Base-by-base conservation (phyloP, 2,888 invertebrate genomes). In the Tenthredo distinguenda region DNA sequence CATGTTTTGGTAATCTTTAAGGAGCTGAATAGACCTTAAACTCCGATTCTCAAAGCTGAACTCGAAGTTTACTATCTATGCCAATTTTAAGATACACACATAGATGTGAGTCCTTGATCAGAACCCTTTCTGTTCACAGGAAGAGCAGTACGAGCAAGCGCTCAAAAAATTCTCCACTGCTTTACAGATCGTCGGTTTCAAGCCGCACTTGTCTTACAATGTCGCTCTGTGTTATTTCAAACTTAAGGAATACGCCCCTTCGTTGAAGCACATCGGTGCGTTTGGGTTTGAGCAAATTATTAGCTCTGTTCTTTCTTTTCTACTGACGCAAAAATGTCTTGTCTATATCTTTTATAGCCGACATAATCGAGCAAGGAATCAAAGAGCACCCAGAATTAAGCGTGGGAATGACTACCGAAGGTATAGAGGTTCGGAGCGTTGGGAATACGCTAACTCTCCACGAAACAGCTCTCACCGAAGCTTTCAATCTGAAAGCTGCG, bases 401-500 rank as follows among this genome's bases (percentile, higher is more conserved):
- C 90, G 98, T 99, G 15, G 99, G 99, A 0, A 98, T 99, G 96
- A 98, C 98, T 92, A 98, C 99, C 37, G 99, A 99, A 93, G 97
- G 97, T 1, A 97, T 97, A 76, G 97, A 97, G 94, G 97, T 98
- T 0, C 96, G 99, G 87, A 99, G 99, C 91, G 99, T 99, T 55
- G 99, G 99, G 0, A 99, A 99, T 93, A 98, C 99, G 0, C 94
- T 98, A 86, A 97, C 97, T 0, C 95, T 99, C 86, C 99, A 99
- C 91, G 97, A 99, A 93, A 99, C 99, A 4, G 99, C 99, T 31
- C 95, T 99, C 3, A 98, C 99, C 15, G 99, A 99, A 94, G 99
- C 99, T 0, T 98, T 99, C 92, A 99, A 99, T 94, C 95, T 99
- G 34, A 99, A 99, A 95, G 99, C 99, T 12, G 99, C 99, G 5